Evolutionary conservation across 2,113 vertebrate species (phyloP), one percentile per base, ranked within the genome.

Genomic region (Hemichromis elongatus): DNA sequence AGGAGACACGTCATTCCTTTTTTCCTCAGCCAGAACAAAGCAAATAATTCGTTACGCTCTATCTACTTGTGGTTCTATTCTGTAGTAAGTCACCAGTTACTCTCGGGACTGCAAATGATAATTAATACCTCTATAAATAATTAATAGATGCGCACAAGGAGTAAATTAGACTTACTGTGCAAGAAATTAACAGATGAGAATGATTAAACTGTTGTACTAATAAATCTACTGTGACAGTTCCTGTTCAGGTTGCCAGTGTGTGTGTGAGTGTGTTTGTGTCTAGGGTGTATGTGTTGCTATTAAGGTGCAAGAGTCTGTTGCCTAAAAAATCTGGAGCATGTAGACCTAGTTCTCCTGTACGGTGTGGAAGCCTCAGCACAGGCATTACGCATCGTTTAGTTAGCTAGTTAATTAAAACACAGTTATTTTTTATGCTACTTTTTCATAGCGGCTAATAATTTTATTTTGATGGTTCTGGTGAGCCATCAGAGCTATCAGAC

Each of bases 11-110:
- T 61, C 81, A 85, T 83, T 87, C 24, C 66, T 57, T 59, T 81
- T 85, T 26, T 79, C 47, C 47, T 66, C 24, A 54, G 85, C 56
- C 87, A 87, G 85, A 85, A n/a, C 6, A 66, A 86, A 80, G 19
- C 53, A 45, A 90, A 75, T 73, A 84, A 57, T 79, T 90, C 4
- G 55, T 85, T 80, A 45, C 7, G 9, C 19, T 50, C 52, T 40
- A 30, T 84, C 55, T 81, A 80, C 80, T 82, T 59, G 21, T 81
- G 75, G 81, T 82, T 79, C 19, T 61, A 19, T 57, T 81, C 61
- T 53, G 55, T 21, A 11, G 53, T 80, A 24, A 77, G 33, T 53
- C 18, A 21, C 59, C n/a, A 57, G 13, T 19, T 77, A 30, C 78
- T 75, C n/a, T 26, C 18, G 14, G 52, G 30, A 40, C 61, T 13